Conservation (phyloP, 2,797 vertebrate genomes). For the Salarias fasciatus region DNA sequence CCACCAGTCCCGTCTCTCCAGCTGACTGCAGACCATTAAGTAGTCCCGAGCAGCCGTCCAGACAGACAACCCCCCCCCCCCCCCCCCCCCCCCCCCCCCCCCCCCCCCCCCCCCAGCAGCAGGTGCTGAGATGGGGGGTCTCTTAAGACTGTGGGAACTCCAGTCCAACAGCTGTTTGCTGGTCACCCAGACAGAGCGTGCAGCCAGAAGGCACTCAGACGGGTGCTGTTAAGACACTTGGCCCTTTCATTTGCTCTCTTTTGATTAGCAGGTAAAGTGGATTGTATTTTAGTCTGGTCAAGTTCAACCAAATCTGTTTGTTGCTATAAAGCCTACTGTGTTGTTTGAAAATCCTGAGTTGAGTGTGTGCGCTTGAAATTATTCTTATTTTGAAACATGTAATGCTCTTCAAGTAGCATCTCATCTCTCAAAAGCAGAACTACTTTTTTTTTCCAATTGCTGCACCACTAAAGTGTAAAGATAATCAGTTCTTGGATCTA, state of each 20-base stretch:
- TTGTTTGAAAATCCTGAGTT: neutral
- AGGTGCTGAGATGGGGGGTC: conserved; percentile 72
- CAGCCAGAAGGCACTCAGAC: conserved; percentile 69
- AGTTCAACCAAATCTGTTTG: neutral
- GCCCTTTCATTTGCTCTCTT: conserved; percentile 45
- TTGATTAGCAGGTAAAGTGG: conserved; percentile 43
- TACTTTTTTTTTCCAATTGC: conserved; percentile 12
- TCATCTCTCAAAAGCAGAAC: too few species aligned
- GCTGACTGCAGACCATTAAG: conserved; percentile 76
- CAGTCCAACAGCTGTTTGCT: conserved; percentile 76
- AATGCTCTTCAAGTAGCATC: neutral
- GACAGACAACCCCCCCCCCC: too few species aligned
- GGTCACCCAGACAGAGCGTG: conserved; percentile 59
- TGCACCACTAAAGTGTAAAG: conserved; percentile 25
- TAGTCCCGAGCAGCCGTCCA: conserved; percentile 66
- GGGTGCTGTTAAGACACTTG: conserved; percentile 56
- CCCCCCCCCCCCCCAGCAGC: conserved; percentile 68
- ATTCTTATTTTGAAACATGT: neutral
- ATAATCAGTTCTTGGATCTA: conserved; percentile 18
- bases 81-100: too few species aligned
- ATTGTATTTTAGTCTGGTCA: conserved; percentile 2
- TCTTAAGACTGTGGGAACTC: conserved; percentile 76
- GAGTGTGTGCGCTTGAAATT: neutral
- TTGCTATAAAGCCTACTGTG: neutral
- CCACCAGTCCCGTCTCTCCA: conserved; percentile 61